Evolutionary conservation across 2,888 invertebrate species (phyloP), one percentile per base, ranked within the genome.

Genomic region (Encarsia formosa): DNA sequence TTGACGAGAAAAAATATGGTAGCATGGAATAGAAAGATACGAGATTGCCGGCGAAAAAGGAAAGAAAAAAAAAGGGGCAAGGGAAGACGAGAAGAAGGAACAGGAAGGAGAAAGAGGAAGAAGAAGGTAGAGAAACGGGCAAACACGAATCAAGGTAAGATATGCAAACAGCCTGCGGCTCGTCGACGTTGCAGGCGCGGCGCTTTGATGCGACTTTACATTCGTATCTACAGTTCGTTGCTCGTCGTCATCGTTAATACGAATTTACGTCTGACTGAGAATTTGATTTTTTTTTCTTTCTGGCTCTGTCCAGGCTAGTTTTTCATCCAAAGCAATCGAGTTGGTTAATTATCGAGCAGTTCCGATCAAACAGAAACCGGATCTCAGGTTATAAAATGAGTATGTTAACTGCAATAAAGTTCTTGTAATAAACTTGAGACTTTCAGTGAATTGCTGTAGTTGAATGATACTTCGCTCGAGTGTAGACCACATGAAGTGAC

Each of bases 91-190:
- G 13, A 19, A 11, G 35, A 5, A 22, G 15, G 24, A 5, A 23
- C 5, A 31, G 29, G 11, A n/a, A 5, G 26, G 18, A 24, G 31
- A 31, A 20, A 22, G 29, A 22, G 42, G 16, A 13, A 11, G 22
- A 26, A 11, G 18, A 13, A 15, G 16, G 35, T 26, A 34, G 34
- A 29, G 19, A 24, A 58, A 56, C 49, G 57, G 57, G 60, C 57
- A 64, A 66, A 62, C 59, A 59, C 52, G 50, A 52, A 46, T 37
- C 32, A 52, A 45, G 54, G 56, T 39, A 59, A 57, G 58, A 56
- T 59, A 56, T 55, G 61, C 62, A 63, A 67, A 66, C 61, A 65
- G 54, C 60, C 61, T 41, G 52, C 32, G 54, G 60, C 59, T 46
- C 37, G 52, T 58, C 49, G 54, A 51, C 49, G 50, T 37, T 50